These are phyloP conservation scores for Cephalopholis sonnerati DNA, from an alignment of 2,113 vertebrate species.

Conservation along the genomic window DNA sequence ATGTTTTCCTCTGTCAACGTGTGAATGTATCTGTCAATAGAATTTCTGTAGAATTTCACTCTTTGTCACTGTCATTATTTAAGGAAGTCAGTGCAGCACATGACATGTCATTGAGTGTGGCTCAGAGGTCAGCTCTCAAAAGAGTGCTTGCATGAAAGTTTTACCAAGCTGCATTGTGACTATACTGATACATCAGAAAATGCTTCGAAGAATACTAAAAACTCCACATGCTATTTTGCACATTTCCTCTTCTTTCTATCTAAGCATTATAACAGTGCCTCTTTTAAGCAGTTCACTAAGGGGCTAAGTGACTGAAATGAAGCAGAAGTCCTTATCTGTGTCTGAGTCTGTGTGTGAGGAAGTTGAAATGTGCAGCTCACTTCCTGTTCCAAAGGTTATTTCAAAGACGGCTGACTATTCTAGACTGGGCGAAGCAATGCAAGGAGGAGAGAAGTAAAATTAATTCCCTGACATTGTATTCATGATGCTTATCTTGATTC, in stretches of 20 bases:
- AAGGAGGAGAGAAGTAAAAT: neutral
- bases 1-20: too few species aligned
- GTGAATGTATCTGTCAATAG: too few species aligned
- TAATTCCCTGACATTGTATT: neutral
- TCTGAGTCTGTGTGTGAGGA: slow-evolving; percentile 1
- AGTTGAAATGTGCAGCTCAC: slow-evolving; percentile 20
- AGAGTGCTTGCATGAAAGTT: neutral
- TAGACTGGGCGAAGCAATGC: neutral
- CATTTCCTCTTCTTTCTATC: neutral
- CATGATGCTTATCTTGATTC: too few species aligned
- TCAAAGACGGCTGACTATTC: neutral
- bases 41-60: too few species aligned
- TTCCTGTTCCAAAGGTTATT: slow-evolving; percentile 34
- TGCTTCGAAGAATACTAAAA: neutral
- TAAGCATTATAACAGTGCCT: too few species aligned
- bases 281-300: too few species aligned
- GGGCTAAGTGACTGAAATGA: too few species aligned
- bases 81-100: neutral
- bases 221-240: too few species aligned
- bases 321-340: neutral
- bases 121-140: too few species aligned
- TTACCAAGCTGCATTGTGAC: neutral
- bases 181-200: neutral
- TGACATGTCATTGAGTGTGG: neutral
- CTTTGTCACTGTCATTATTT: neutral